Conservation (phyloP, 1,140 invertebrate genomes). For the Micrasema minimum region DNA sequence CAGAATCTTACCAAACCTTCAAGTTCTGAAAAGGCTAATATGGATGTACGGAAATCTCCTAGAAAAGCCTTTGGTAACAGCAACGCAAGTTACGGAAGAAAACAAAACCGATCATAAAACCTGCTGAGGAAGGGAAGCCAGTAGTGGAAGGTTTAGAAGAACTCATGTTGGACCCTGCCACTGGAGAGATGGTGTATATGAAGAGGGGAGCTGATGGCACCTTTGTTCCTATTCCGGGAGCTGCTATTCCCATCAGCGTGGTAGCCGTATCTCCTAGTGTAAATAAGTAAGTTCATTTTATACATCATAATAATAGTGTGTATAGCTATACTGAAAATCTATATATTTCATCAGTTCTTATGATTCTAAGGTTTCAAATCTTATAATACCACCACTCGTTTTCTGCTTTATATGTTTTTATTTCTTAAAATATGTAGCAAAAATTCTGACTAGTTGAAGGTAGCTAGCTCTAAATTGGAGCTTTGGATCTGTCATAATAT, state of each 20-base stretch:
- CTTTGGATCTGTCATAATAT: too few species aligned
- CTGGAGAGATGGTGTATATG: constrained; percentile 78
- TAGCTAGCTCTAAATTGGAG: too few species aligned
- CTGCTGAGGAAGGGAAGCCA: constrained; percentile 10
- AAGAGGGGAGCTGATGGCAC: constrained; percentile 78
- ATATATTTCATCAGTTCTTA: too few species aligned
- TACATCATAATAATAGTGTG: too few species aligned
- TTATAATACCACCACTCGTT: too few species aligned
- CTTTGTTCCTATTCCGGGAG: constrained; percentile 71
- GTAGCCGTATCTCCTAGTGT: not conserved
- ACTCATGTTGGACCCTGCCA: constrained; percentile 78
- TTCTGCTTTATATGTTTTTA: too few species aligned
- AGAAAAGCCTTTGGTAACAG: constrained; percentile 54
- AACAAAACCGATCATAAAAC: constrained; percentile 9
- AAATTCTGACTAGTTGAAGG: too few species aligned
- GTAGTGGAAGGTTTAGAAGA: constrained; percentile 37
- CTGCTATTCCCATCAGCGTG: constrained; percentile 1
- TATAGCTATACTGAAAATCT: too few species aligned
- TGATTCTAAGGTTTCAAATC: too few species aligned
- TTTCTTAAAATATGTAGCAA: too few species aligned
- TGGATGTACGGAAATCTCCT: constrained; percentile 72
- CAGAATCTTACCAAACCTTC: constrained; percentile 57
- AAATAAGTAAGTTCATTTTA: constrained; percentile 25
- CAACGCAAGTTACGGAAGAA: not conserved
- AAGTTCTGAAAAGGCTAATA: constrained; percentile 56